Percentiles rank a stretch among this genome's conserved stretches.
Evolutionary conservation across 2,113 vertebrate species (phyloP).

Genomic region (Galeopterus variegatus): DNA sequence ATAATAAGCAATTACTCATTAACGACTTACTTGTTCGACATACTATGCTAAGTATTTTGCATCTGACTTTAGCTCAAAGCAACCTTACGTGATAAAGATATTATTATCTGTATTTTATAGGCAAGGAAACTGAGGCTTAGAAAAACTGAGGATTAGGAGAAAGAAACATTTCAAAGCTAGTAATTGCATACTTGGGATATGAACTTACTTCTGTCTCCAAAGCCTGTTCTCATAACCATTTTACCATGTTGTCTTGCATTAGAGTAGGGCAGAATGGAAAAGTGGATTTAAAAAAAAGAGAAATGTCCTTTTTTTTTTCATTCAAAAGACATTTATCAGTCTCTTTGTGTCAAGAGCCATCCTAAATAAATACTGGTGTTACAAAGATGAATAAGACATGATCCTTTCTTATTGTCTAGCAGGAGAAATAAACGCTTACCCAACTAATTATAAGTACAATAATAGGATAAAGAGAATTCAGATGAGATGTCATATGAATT

Average conservation of each 20-base stretch:
- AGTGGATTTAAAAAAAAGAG: constrained; percentile 41
- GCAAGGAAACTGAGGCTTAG: constrained; percentile 44
- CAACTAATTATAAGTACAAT: background rate
- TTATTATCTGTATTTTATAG: constrained; percentile 41
- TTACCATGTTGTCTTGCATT: background rate
- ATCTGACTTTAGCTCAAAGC: background rate
- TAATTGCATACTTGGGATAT: background rate
- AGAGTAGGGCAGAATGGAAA: background rate
- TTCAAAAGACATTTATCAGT: background rate
- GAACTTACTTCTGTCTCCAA: constrained; percentile 41
- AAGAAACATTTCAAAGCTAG: constrained; percentile 6
- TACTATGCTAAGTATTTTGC: constrained; percentile 9
- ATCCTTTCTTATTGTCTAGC: background rate
- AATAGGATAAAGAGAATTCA: background rate
- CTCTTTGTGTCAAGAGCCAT: background rate
- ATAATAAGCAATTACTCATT: background rate
- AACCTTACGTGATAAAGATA: background rate
- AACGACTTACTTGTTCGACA: constrained; percentile 26
- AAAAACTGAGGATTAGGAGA: background rate
- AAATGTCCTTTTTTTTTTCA: background rate
- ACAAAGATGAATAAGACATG: background rate
- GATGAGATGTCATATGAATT: background rate
- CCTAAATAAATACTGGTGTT: background rate
- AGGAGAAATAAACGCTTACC: background rate
- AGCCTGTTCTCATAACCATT: constrained; percentile 15